Conservation (phyloP, 2,797 vertebrate genomes). For the Peromyscus melanophrys region DNA sequence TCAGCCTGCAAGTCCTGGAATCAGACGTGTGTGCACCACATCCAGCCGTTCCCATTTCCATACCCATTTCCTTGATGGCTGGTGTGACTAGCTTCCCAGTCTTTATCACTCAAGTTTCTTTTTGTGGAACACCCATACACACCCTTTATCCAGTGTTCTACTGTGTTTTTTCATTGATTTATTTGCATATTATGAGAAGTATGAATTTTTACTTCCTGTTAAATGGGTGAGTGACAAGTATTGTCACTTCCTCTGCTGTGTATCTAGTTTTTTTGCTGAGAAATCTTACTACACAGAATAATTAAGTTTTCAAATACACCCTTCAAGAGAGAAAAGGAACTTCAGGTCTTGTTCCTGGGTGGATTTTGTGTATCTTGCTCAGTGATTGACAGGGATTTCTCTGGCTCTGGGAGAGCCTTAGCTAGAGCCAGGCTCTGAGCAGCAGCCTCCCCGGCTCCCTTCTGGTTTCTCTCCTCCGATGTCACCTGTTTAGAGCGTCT, state of each 20-base stretch:
- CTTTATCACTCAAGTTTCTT: background rate
- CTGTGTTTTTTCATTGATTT: background rate
- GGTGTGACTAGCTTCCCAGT: background rate
- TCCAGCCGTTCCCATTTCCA: background rate
- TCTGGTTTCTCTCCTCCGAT: background rate
- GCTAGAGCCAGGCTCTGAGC: background rate
- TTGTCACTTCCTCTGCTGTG: background rate
- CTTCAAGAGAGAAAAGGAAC: background rate
- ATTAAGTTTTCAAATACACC: background rate
- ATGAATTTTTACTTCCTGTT: background rate
- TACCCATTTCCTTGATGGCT: background rate
- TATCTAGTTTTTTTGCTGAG: background rate
- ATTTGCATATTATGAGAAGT: background rate
- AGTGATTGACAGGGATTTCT: background rate
- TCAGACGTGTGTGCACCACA: background rate
- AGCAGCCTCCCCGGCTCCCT: accelerated
- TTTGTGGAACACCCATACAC: background rate
- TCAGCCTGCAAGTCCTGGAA: background rate
- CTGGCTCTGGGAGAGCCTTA: background rate
- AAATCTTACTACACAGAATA: background rate
- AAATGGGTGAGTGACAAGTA: background rate
- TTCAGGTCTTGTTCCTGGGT: background rate
- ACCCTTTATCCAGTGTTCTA: background rate
- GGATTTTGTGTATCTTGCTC: background rate
- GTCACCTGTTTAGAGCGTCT: background rate